Evolutionary conservation across 2,797 vertebrate species (phyloP), one percentile per base, ranked within the genome.

Genomic region (Eidolon dupreanum): DNA sequence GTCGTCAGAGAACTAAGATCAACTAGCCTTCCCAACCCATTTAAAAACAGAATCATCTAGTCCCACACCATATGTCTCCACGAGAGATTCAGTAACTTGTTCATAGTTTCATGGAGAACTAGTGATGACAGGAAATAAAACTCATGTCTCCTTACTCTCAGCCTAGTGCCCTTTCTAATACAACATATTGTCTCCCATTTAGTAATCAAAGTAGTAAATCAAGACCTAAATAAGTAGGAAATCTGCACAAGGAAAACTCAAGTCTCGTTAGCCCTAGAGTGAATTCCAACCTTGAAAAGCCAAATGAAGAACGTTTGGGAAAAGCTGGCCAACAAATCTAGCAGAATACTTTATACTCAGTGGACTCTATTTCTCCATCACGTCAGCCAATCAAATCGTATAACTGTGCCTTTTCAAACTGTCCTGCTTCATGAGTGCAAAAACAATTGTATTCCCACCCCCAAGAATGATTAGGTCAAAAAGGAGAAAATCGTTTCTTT

Each of bases 401-500:
- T 11, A 53, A 66, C 55, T 86, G 11, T 73, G 28, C 57, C 36
- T 85, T 78, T 94, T 93, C 51, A 66, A 91, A 90, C 0, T 65
- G 46, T 46, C 19, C 59, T 26, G 8, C 70, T 33, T 91, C 10
- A 10, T 26, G 5, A 79, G 57, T 28, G 4, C 68, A 83, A 90
- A 96, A 88, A 65, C 26, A 79, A 57, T 8, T 63, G 36, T 31
- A 4, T 28, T 22, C 63, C 22, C 26, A 26, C 11, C 53, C 22
- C 3, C n/a, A 33, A 59, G 10, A 93, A 91, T 84, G 46, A n/a
- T 55, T 49, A 88, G 61, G 73, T 96, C 36, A 71, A 68, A 96
- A 90, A 71, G 63, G 91, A 98, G 88, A 97, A 97, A 96, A 86
- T 2, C 33, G n/a, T 57, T 88, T 8, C 93, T 81, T 94, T 97